Base-by-base conservation (phyloP, 2,888 invertebrate genomes). In the Tipula vernalis region DNA sequence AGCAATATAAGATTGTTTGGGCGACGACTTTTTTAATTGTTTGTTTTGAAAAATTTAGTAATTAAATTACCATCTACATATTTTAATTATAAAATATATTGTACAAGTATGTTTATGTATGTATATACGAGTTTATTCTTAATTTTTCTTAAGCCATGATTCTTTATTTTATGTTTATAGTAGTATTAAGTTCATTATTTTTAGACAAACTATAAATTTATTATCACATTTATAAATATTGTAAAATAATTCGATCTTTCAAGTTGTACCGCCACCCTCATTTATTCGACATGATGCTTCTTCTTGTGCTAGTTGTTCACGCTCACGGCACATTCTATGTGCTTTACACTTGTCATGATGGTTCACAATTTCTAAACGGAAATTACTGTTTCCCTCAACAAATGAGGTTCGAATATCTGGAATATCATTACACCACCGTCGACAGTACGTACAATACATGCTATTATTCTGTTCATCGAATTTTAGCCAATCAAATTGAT, bases 281-380 rank as follows among this genome's bases (percentile, higher is more conserved):
- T 44, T 85, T 42, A 85, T 15, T 44, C 18, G 41, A 42, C 18
- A 42, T 12, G 41, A 8, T 10, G 18, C 15, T 44, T 85, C 85
- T 10, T 8, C 42, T 15, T 57, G 86, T 6, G 36, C 36, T 36
- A 13, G 57, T 39, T 90, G 85, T 87, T 93, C 93, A 3, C 93
- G 91, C 87, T 93, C 93, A 85, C 91, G 91, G 90, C 96, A 96
- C 89, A 95, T 91, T 89, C 94, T 93, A 90, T 96, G 96, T 44
- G 95, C 95, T 91, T 96, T 96, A 90, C 95, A 95, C 90, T 95
- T 95, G 90, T 96, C 95, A 90, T 96, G 96, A 91, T 96, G 96
- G 90, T 96, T 95, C 85, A 96, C 94, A 89, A 96, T 96, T 92
- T 96, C 96, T 88, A 95, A 92, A 86, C 95, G 93, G 91, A 96